Evolutionary conservation across 2,797 vertebrate species (phyloP).

Genomic region (Poecilia velifera): DNA sequence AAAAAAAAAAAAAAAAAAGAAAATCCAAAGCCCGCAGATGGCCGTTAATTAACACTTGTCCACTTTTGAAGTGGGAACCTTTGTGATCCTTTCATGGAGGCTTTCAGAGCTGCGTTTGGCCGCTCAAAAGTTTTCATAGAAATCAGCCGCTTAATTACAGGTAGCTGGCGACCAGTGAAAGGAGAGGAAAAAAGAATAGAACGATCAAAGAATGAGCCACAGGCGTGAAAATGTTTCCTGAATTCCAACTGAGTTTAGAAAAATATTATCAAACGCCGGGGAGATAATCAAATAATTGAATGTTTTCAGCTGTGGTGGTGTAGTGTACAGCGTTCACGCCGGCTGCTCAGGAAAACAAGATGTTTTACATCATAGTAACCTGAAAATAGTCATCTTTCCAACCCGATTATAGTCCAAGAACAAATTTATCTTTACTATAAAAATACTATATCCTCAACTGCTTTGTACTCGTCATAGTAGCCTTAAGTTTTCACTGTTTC

Average conservation of each 20-base stretch:
- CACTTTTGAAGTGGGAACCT: background rate
- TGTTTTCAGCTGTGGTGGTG: background rate
- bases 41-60: conserved; percentile 17
- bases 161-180: background rate
- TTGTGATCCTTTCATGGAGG: background rate
- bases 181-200: background rate
- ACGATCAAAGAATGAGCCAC: background rate
- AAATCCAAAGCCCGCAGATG: background rate
- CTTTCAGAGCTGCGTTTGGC: conserved; percentile 17
- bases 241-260: background rate
- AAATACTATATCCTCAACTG: background rate
- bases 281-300: background rate
- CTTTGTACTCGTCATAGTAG: background rate
- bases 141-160: background rate
- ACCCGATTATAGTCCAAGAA: background rate
- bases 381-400: background rate
- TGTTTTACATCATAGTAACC: background rate
- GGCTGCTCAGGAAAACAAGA: background rate
- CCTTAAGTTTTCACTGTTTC: background rate
- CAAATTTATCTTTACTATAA: background rate
- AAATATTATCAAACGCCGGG: background rate
- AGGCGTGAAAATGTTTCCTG: background rate
- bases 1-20: background rate
- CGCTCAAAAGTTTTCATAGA: conserved; percentile 11
- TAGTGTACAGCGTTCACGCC: background rate